Evolutionary conservation across 2,797 vertebrate species (phyloP), one percentile per base, ranked within the genome.

Genomic region (Cheirogaleus major): DNA sequence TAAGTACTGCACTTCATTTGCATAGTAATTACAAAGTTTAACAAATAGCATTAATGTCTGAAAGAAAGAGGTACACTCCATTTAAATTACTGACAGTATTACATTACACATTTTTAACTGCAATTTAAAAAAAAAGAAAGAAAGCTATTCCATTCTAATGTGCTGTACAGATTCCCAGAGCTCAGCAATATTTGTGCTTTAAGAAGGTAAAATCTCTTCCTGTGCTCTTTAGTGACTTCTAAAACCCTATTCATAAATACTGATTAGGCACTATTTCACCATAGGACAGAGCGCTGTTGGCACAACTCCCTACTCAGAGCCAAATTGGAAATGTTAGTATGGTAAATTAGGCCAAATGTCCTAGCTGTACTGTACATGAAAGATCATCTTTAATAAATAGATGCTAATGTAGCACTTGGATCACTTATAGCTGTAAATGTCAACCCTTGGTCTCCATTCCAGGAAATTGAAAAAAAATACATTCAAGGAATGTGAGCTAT

Each of bases 231-330:
- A 97, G 98, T 93, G 97, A 97, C 96, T 98, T 98, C 95, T 97
- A 98, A 98, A 98, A 96, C 96, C 93, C 97, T 98, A 88, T 98
- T 98, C 98, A 98, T 99, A 98, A 98, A 98, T 98, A 98, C 97
- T 98, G 97, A 98, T 98, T 96, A 98, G 95, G 90, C 95, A 94
- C 96, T 98, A 97, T 98, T 98, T 98, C 98, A 98, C 97, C 81
- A 82, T 70, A 96, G 90, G 78, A 93, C 97, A 91, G 78, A 96
- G 63, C 63, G 18, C 91, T 96, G 83, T 83, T 72, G 97, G 84
- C 96, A 97, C 57, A 97, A 65, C 59, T 98, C 70, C 83, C 75
- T 96, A 95, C 32, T 96, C 79, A 84, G 83, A 93, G 88, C 35
- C 4, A 97, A 97, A 97, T 41, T 97, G 92, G 96, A 98, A 98